Base-by-base conservation (phyloP, 2,797 vertebrate species). In the Syndactyla subalaris region DNA sequence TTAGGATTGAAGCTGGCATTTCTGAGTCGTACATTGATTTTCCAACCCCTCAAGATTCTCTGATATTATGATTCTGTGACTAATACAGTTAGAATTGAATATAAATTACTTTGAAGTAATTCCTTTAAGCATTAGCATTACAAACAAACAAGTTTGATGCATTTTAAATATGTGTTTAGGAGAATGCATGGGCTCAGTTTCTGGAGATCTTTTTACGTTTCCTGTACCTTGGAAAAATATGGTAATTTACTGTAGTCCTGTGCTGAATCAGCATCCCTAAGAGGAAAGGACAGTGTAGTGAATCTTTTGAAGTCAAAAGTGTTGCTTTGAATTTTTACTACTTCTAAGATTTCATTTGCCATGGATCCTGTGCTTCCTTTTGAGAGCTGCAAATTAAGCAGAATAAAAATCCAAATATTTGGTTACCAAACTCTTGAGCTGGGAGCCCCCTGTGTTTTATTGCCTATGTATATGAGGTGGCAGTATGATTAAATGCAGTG, bases 51-150 rank as follows among this genome's bases (percentile, higher is more conserved):
- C 46, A 65, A 65, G 15, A 12, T 65, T n/a, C 62, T 46, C 30
- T 65, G 41, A 24, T 65, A 45, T 22, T 65, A 17, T 26, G 62
- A 34, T 46, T 65, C 43, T 46, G 16, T 61, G 15, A 73, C 70
- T 20, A 39, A 13, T 57, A 29, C 38, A 61, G 51, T 73, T 88
- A 30, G 65, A 88, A 74, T 84, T 81, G 39, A 62, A 46, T 54
- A 45, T 51, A 59, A 66, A 84, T 84, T 77, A 29, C 48, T 86
- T 77, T n/a, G 18, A 62, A 58, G 43, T 70, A 71, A 27, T 88
- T 80, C 32, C 12, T 27, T 84, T 46, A 68, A 84, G 34, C 10
- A 24, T 52, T 92, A 75, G 23, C 29, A 15, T 85, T 79, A 41
- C 14, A 18, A 16, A 45, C 30, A 71, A 68, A 55, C 6, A 86